Conservation (phyloP, 2,113 vertebrate species). For the Zosterops borbonicus region DNA sequence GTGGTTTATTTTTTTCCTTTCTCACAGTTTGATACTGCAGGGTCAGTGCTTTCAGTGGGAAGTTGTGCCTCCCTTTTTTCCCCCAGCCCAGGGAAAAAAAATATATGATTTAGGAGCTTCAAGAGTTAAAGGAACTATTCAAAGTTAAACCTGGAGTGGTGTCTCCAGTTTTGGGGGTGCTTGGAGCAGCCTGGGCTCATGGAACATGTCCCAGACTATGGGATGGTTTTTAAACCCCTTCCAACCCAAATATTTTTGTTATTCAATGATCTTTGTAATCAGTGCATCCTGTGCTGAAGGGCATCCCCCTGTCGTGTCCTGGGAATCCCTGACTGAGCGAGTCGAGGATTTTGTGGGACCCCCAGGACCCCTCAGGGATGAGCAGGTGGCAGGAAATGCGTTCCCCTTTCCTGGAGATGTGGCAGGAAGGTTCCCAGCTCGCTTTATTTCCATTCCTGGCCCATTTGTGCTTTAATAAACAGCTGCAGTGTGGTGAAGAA, state of each 20-base stretch:
- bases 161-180: background rate
- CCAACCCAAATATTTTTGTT: background rate
- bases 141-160: background rate
- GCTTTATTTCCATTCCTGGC: background rate
- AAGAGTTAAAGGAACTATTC: background rate
- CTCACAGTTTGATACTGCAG: no score
- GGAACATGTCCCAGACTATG: background rate
- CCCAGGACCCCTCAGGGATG: background rate
- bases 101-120: background rate
- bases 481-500: background rate
- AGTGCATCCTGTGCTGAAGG: background rate
- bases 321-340: fast-evolving
- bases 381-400: background rate
- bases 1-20: background rate
- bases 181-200: background rate
- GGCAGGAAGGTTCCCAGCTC: background rate
- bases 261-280: fast-evolving
- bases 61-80: background rate
- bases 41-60: background rate
- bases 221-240: background rate
- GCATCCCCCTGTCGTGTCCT: background rate
- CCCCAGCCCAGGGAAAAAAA: no score
- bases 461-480: background rate
- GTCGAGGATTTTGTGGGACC: background rate
- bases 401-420: background rate